Conservation (phyloP, 2,797 vertebrate species). For the Lacerta bilineata region DNA sequence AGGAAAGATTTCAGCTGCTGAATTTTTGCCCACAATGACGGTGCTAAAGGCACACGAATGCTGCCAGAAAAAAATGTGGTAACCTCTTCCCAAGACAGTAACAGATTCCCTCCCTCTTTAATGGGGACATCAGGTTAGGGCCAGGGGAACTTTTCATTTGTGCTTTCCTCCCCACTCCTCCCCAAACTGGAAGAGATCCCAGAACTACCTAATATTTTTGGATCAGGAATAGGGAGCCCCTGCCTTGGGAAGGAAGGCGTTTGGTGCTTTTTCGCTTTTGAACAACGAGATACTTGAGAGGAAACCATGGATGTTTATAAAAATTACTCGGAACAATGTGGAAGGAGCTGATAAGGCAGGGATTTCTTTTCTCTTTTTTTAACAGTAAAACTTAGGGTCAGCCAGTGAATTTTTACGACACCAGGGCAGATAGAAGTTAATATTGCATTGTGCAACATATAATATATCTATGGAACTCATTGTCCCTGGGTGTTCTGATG, state of each 20-base stretch:
- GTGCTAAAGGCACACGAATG: not conserved
- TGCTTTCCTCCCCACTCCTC: too few species aligned
- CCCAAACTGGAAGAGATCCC: not conserved
- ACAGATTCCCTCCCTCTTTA: not conserved
- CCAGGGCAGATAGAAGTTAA: not conserved
- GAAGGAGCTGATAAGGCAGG: not conserved
- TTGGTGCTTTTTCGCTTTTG: not conserved
- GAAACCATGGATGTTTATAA: not conserved
- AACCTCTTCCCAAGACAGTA: not conserved
- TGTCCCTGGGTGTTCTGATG: not conserved
- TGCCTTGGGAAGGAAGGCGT: not conserved
- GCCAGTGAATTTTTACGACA: not conserved
- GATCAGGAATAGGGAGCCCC: not conserved
- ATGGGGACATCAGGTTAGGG: not conserved
- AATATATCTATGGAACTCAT: not conserved
- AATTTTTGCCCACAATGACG: not conserved
- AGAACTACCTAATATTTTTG: not conserved
- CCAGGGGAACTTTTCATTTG: not conserved
- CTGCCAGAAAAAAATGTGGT: not conserved
- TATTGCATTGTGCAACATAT: not conserved
- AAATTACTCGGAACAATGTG: not conserved
- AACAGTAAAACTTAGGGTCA: not conserved
- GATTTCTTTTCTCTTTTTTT: not conserved
- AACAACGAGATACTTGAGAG: not conserved
- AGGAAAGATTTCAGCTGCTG: not conserved